Conservation (phyloP, 2,113 vertebrate species). For the Takifugu flavidus region DNA sequence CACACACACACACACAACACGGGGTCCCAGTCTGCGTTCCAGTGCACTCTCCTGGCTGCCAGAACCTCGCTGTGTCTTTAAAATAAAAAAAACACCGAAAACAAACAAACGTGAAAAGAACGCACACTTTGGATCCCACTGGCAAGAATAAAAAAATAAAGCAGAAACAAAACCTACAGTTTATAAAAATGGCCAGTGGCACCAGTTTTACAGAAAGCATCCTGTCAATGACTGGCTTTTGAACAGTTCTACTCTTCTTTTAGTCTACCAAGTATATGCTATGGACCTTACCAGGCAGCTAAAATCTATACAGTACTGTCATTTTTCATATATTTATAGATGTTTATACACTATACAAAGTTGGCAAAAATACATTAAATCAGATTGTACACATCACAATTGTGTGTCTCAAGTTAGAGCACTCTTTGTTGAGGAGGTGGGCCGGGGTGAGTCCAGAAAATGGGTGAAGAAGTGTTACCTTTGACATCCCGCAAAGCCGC, state of each 20-base stretch:
- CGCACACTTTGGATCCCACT: conserved; percentile 70
- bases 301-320: conserved; percentile 84
- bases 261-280: conserved; percentile 80
- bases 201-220: conserved; percentile 71
- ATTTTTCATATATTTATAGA: conserved; percentile 80
- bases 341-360: conserved; percentile 85
- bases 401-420: conserved; percentile 73
- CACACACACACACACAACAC: conserved; percentile 48
- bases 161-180: conserved; percentile 61
- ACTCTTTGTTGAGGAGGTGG: conserved; percentile 67
- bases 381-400: conserved; percentile 77
- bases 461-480: conserved; percentile 59
- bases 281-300: conserved; percentile 79
- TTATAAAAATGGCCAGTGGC: conserved; percentile 73
- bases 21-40: conserved; percentile 73
- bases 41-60: conserved; percentile 79
- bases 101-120: conserved; percentile 62
- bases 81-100: conserved; percentile 54
- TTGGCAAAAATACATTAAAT: conserved; percentile 80
- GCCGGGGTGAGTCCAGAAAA: conserved; percentile 53
- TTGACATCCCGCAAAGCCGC: conserved; percentile 44
- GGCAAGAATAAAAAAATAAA: conserved; percentile 67
- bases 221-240: conserved; percentile 75
- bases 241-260: conserved; percentile 76
- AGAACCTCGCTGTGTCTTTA: conserved; percentile 77